Percentiles rank a stretch among this genome's conserved stretches.
These are phyloP conservation scores for Onthophagus taurus DNA, from an alignment of 1,140 invertebrate species.

Conservation along the genomic window DNA sequence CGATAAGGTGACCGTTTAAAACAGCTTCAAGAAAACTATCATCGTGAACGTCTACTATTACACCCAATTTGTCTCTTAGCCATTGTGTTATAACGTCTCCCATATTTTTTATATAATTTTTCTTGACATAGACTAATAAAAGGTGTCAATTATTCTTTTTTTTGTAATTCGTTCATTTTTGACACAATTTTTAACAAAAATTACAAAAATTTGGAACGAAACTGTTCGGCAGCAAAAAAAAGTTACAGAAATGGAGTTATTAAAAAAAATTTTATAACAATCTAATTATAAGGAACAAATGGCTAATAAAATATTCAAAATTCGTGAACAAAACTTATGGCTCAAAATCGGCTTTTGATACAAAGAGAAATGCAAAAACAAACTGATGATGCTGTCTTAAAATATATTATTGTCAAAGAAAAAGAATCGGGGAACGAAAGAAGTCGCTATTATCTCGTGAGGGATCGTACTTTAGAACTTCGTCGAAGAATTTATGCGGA, in stretches of 20 bases:
- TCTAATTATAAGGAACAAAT: constrained; percentile 54
- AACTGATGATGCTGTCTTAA: constrained; percentile 39
- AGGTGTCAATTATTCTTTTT: too few relatives aligned
- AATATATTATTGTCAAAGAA: constrained; percentile 38
- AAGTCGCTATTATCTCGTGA: constrained; percentile 41
- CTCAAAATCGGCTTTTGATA: constrained; percentile 41
- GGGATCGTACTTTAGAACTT: constrained; percentile 40
- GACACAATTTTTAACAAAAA: too few relatives aligned
- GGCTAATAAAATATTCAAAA: constrained; percentile 47
- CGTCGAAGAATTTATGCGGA: constrained; percentile 41
- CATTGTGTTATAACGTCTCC: constrained; percentile 26
- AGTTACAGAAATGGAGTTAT: constrained; percentile 40
- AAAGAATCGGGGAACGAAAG: constrained; percentile 38
- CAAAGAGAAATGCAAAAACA: constrained; percentile 40
- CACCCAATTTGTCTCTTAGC: constrained; percentile 25
- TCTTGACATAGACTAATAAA: too few relatives aligned
- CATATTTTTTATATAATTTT: constrained; percentile 24
- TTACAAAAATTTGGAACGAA: constrained; percentile 35
- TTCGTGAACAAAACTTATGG: constrained; percentile 45
- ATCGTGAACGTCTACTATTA: constrained; percentile 22
- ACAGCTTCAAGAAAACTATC: constrained; percentile 31
- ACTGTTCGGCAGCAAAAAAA: constrained; percentile 37
- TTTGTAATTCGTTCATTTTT: too few relatives aligned
- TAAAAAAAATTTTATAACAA: constrained; percentile 45
- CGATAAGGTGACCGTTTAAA: constrained; percentile 37